Percentiles rank a stretch among this genome's conserved stretches.
Evolutionary conservation across 1,140 invertebrate genomes (phyloP).

Genomic region (Camponotus floridanus): DNA sequence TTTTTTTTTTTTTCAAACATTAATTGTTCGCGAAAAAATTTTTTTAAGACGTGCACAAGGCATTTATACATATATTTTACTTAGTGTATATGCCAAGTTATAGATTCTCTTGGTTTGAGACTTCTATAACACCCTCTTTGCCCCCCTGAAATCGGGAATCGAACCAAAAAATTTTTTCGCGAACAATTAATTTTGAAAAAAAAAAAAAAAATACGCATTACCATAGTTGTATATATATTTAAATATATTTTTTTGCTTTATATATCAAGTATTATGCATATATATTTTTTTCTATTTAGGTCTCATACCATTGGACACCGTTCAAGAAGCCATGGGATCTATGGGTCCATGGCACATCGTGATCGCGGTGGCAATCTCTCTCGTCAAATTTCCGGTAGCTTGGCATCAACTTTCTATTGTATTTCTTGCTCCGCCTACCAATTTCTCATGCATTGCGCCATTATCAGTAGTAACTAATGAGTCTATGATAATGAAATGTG

Average conservation of each 20-base stretch:
- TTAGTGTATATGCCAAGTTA: no score
- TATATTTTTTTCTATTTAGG: slow-evolving; percentile 59
- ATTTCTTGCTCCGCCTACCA: slow-evolving; percentile 88
- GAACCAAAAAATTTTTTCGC: no score
- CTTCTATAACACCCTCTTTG: no score
- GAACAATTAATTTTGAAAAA: no score
- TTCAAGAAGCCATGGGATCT: slow-evolving; percentile 86
- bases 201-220: no score
- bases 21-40: no score
- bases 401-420: slow-evolving; percentile 90
- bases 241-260: slow-evolving; percentile 26
- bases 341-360: slow-evolving; percentile 88
- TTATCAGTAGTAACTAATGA: slow-evolving; percentile 65
- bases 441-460: slow-evolving; percentile 87
- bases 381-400: slow-evolving; percentile 89
- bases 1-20: no score
- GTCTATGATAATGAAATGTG: slow-evolving; percentile 72
- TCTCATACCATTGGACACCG: slow-evolving; percentile 75
- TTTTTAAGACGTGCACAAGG: no score
- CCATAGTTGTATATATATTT: not conserved
- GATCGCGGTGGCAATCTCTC: slow-evolving; percentile 89
- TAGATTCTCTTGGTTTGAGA: no score
- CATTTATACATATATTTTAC: no score
- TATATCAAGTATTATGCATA: not conserved
- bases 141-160: no score